phyloP scores from a whole-genome alignment of 2,113 vertebrate genomes.

The Cebus imitator region DNA sequence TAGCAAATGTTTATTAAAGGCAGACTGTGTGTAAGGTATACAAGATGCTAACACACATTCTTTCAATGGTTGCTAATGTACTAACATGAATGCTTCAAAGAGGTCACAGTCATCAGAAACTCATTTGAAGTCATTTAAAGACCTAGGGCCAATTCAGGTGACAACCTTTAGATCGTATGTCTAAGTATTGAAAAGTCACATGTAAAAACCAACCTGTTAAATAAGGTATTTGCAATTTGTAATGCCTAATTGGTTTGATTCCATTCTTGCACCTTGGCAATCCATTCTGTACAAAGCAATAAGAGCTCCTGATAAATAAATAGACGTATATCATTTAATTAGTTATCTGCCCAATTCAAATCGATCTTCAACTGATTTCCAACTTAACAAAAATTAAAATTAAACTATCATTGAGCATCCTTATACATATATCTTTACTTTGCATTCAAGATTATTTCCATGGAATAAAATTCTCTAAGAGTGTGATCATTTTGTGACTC shows the following conservation, averaged over 20 bases:
- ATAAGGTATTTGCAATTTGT: background rate
- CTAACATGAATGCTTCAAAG: background rate
- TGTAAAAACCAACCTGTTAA: background rate
- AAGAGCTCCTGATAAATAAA: background rate
- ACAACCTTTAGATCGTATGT: background rate
- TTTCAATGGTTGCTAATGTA: background rate
- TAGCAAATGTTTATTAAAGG: background rate
- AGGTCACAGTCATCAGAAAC: background rate
- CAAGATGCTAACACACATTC: background rate
- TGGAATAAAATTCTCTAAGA: background rate
- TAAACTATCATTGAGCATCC: background rate
- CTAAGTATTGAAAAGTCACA: background rate
- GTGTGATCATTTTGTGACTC: background rate
- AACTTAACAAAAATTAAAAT: conserved; percentile 32
- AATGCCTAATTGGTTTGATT: background rate
- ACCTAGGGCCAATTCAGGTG: background rate
- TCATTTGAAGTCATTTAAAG: background rate
- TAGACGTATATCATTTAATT: background rate
- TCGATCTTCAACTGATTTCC: background rate
- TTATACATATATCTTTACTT: background rate
- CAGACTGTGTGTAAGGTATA: background rate
- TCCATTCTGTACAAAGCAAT: background rate
- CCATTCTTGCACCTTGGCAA: background rate
- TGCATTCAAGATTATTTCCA: background rate
- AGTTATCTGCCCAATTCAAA: conserved; percentile 12